These are phyloP conservation scores for Peromyscus nudipes DNA, from an alignment of 2,797 vertebrate genomes.

Conservation along the genomic window DNA sequence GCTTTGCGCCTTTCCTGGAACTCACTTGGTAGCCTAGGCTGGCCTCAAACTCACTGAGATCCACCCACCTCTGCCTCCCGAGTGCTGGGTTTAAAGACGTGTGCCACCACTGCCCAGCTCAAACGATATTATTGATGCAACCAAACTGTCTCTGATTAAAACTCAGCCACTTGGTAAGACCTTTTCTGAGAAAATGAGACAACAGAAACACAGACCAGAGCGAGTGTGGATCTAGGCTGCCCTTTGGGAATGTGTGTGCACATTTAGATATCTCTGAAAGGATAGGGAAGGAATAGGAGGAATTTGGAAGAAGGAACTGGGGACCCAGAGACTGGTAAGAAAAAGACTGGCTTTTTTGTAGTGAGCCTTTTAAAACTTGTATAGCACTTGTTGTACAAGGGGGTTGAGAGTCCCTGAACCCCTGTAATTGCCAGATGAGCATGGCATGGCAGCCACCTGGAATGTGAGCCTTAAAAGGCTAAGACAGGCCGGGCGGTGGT, in stretches of 20 bases:
- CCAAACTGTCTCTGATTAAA: constrained; percentile 21
- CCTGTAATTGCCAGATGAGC: too few relatives aligned
- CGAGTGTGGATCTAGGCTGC: neutral
- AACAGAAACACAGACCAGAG: neutral
- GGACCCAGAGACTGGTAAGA: neutral
- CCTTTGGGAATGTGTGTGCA: neutral
- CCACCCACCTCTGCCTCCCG: too few relatives aligned
- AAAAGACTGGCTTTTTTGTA: constrained; percentile 4
- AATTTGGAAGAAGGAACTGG: neutral
- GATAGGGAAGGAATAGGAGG: neutral
- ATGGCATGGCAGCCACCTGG: neutral
- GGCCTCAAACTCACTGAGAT: too few relatives aligned
- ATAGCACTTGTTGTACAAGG: neutral
- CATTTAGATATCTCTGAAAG: constrained; percentile 42
- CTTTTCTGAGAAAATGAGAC: constrained; percentile 43
- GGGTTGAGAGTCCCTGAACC: neutral
- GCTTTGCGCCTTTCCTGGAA: too few relatives aligned
- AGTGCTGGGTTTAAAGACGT: too few relatives aligned
- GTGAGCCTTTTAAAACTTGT: neutral
- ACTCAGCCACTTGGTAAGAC: neutral
- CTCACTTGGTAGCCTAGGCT: too few relatives aligned
- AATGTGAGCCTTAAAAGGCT: neutral
- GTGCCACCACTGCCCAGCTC: too few relatives aligned
- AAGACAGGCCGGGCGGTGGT: too few relatives aligned
- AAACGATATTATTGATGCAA: neutral